These are phyloP conservation scores for Tipula vernalis DNA, from an alignment of 2,888 invertebrate species.

Conservation along the genomic window DNA sequence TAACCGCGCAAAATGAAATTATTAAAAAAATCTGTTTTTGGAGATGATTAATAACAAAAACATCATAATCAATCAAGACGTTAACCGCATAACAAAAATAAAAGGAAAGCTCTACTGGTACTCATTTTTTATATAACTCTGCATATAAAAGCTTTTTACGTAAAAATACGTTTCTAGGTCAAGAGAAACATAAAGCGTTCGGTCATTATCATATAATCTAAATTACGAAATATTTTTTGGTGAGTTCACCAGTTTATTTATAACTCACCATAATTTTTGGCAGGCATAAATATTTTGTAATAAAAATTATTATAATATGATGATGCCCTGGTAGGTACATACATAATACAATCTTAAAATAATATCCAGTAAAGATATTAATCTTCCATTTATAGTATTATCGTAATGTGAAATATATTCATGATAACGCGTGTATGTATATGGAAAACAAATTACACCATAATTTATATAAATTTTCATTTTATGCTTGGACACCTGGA, in stretches of 20 bases:
- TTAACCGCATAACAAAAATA: background rate
- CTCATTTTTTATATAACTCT: background rate
- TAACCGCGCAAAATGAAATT: background rate
- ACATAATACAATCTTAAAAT: background rate
- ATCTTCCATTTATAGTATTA: background rate
- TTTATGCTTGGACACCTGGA: background rate
- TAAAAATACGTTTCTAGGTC: background rate
- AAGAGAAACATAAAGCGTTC: background rate
- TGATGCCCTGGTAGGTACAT: background rate
- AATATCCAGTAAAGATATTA: background rate
- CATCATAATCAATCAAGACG: constrained; percentile 4
- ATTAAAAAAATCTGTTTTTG: background rate
- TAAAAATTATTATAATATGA: background rate
- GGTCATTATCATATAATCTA: background rate
- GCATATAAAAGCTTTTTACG: background rate
- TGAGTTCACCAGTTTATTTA: background rate
- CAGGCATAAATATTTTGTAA: background rate
- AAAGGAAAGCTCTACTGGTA: background rate
- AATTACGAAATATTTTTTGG: background rate
- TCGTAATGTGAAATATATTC: background rate
- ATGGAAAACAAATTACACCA: background rate
- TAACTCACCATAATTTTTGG: background rate
- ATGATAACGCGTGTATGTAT: background rate
- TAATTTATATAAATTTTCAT: background rate
- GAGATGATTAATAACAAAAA: background rate